A percentile compares a stretch with the other conserved stretches of the same genome.
These are phyloP conservation scores for Perizoma affinitatum DNA, from an alignment of 2,888 invertebrate species.

Conservation along the genomic window DNA sequence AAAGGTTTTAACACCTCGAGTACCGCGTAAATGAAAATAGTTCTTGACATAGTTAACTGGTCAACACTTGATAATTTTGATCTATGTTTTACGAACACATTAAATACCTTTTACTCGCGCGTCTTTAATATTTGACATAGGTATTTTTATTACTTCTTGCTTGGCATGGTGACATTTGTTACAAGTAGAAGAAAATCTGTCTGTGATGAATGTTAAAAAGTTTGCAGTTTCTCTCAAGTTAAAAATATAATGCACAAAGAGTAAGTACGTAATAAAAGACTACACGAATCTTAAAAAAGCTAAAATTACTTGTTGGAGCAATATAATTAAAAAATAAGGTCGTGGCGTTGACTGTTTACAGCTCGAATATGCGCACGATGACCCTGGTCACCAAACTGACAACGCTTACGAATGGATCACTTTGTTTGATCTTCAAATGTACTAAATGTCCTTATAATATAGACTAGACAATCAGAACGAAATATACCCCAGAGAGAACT, in stretches of 20 bases:
- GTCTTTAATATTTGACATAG: too few species aligned
- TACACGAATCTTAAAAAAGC: slow-evolving; percentile 6
- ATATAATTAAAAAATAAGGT: slow-evolving; percentile 34
- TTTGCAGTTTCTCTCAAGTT: not conserved
- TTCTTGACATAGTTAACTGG: slow-evolving; percentile 17
- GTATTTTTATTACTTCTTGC: too few species aligned
- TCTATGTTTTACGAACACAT: slow-evolving; percentile 9
- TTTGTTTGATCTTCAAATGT: too few species aligned
- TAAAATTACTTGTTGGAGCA: slow-evolving; percentile 24
- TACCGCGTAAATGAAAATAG: not conserved
- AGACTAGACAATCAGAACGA: too few species aligned
- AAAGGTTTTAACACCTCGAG: too few species aligned
- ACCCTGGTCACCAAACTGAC: slow-evolving; percentile 24
- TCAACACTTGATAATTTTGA: slow-evolving; percentile 16
- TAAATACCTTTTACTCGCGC: too few species aligned
- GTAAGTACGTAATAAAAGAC: not conserved
- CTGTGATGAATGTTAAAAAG: not conserved
- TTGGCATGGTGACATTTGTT: too few species aligned
- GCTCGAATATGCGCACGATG: slow-evolving; percentile 33
- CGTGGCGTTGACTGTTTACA: slow-evolving; percentile 40
- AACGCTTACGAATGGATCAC: slow-evolving; percentile 6
- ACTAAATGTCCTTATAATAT: too few species aligned
- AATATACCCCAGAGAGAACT: too few species aligned
- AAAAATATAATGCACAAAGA: too few species aligned
- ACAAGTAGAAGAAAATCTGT: too few species aligned